Evolutionary conservation across 1,140 invertebrate species (phyloP), one percentile per base, ranked within the genome.

Genomic region (Vollenhovia emeryi): DNA sequence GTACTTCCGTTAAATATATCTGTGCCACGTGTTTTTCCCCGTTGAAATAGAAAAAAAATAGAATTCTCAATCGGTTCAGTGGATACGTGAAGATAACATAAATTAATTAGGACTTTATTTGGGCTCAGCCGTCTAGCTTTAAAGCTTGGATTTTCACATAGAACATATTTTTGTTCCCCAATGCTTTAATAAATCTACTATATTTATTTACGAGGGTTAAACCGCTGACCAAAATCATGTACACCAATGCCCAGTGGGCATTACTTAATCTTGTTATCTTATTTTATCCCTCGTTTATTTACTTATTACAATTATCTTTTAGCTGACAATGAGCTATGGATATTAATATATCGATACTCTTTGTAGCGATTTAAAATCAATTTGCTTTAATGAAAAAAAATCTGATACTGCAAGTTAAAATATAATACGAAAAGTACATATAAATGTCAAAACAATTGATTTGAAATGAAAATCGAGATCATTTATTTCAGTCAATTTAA

Each of bases 1-100:
- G n/a, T 60, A 75, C 7, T 84, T 84, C 80, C 80, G 71, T 13
- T 1, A 15, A 33, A 9, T 45, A 62, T 36, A 62, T 52, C 24
- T 36, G 27, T 57, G 78, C 13, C 66, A 30, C 6, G 21, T 11
- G 13, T 15, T 82, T 55, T 68, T 74, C 45, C 18, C 18, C 36
- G 4, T 55, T 57, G 3, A 27, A 33, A 59, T 57, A 59, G 6
- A 43, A 43, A 50, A 48, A 45, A 83, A 73, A 59, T 45, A 45
- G 15, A 43, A 48, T 43, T 13, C 18, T 43, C 1, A 43, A 30
- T 74, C 8, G 33, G 24, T 52, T 83, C 27, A 24, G 18, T 27
- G 27, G 2, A 45, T 18, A 40, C 21, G 24, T 30, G 27, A 78
- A 64, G 48, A 64, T 8, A 60, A 40, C 13, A 15, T 27, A 59